Percentiles rank a stretch among this genome's conserved stretches.
Evolutionary conservation across 2,888 invertebrate species (phyloP).

Genomic region (Stegana nigrithorax): DNA sequence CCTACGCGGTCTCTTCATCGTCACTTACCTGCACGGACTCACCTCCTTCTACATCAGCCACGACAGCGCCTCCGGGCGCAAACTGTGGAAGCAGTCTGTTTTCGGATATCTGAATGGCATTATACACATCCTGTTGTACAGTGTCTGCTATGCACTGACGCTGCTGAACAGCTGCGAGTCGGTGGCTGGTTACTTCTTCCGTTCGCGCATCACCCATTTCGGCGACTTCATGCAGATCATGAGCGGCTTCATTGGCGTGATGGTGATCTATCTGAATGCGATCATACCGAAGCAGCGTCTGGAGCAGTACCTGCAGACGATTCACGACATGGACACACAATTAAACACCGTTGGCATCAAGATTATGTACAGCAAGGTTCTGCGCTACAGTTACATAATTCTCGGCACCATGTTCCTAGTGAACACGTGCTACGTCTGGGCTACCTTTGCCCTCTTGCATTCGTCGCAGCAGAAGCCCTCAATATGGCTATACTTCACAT

Average conservation of each 20-base stretch:
- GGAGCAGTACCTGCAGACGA: slow-evolving; percentile 52
- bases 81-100: slow-evolving; percentile 49
- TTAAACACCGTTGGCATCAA: slow-evolving; percentile 59
- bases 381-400: slow-evolving; percentile 55
- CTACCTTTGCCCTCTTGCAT: slow-evolving; percentile 57
- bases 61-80: slow-evolving; percentile 35
- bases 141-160: slow-evolving; percentile 55
- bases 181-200: slow-evolving; percentile 65
- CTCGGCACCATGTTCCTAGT: slow-evolving; percentile 50
- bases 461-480: slow-evolving; percentile 51
- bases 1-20: slow-evolving; percentile 55
- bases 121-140: slow-evolving; percentile 50
- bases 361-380: slow-evolving; percentile 63
- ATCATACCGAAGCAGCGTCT: slow-evolving; percentile 59
- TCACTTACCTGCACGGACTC: slow-evolving; percentile 59
- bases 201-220: slow-evolving; percentile 60
- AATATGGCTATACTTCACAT: slow-evolving; percentile 56
- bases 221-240: slow-evolving; percentile 65
- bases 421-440: slow-evolving; percentile 51
- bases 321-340: slow-evolving; percentile 56
- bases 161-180: slow-evolving; percentile 63
- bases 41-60: slow-evolving; percentile 59
- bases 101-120: slow-evolving; percentile 61
- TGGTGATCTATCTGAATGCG: slow-evolving; percentile 60
- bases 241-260: slow-evolving; percentile 63